phyloP scores from a whole-genome alignment of 1,140 invertebrate species.

The Hesperophylax magnus region DNA sequence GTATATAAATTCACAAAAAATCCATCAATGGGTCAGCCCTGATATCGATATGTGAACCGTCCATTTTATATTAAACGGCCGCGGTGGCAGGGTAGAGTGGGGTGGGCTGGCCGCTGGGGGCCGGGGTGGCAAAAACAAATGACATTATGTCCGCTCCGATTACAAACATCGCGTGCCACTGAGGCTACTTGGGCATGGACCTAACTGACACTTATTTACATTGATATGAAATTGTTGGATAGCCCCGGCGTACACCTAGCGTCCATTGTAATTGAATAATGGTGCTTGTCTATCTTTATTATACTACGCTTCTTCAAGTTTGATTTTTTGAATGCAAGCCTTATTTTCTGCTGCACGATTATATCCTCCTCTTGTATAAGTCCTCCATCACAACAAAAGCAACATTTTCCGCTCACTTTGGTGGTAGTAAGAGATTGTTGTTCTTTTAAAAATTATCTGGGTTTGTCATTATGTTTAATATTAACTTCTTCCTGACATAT shows the following conservation, averaged over 20 bases:
- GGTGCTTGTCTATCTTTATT: slow-evolving; percentile 19
- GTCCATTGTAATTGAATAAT: slow-evolving; percentile 30
- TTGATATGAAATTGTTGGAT: slow-evolving; percentile 2
- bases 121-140: slow-evolving; percentile 33
- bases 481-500: no score
- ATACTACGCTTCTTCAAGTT: background rate
- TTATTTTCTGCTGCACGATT: no score
- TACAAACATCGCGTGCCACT: slow-evolving; percentile 28
- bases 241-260: background rate
- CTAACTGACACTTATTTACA: slow-evolving; percentile 32
- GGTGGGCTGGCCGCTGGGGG: background rate
- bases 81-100: background rate
- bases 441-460: no score
- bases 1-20: background rate
- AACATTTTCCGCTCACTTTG: no score
- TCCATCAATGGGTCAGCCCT: background rate
- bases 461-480: no score
- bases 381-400: no score
- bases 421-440: no score
- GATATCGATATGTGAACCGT: background rate
- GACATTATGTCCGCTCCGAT: slow-evolving; percentile 31
- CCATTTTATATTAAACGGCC: background rate
- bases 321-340: background rate
- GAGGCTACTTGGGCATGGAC: background rate
- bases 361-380: no score